These are phyloP conservation scores for Coleophora flavipennella DNA, from an alignment of 2,888 invertebrate species.

Conservation along the genomic window DNA sequence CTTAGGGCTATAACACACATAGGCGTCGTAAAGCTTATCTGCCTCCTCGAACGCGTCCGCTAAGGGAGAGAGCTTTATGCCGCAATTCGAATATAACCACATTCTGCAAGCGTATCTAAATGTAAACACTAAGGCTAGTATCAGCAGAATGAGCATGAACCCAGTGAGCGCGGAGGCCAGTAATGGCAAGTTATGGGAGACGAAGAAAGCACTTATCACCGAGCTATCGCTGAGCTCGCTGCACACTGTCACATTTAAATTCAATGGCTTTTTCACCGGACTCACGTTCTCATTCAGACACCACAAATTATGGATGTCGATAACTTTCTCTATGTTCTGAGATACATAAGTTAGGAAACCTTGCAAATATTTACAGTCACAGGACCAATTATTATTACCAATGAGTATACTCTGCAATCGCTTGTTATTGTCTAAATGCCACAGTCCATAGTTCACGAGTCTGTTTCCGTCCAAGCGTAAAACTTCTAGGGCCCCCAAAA, in stretches of 20 bases:
- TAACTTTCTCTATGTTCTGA: constrained; percentile 83
- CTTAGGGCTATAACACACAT: constrained; percentile 93
- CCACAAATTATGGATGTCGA: constrained; percentile 82
- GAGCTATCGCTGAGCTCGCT: constrained; percentile 87
- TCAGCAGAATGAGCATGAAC: constrained; percentile 82
- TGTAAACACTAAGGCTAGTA: constrained; percentile 85
- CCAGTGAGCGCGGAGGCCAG: constrained; percentile 84
- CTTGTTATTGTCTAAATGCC: constrained; percentile 81
- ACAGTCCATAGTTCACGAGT: constrained; percentile 84
- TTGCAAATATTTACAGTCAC: constrained; percentile 91
- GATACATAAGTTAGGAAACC: constrained; percentile 85
- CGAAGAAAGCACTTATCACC: constrained; percentile 85
- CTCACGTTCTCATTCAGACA: constrained; percentile 81
- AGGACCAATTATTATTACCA: constrained; percentile 89
- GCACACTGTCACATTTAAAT: constrained; percentile 88
- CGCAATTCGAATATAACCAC: constrained; percentile 91
- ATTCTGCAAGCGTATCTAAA: constrained; percentile 90
- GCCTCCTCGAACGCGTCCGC: constrained; percentile 82
- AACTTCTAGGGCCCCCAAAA: constrained; percentile 83
- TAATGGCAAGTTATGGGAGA: constrained; percentile 87
- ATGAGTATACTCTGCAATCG: constrained; percentile 82
- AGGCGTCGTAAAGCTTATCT: constrained; percentile 93
- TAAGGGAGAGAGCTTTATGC: constrained; percentile 84
- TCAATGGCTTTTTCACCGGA: constrained; percentile 80
- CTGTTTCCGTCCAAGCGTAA: constrained; percentile 89